These are phyloP conservation scores for Pristionchus pacificus DNA, from an alignment of 1,140 invertebrate genomes.

Conservation along the genomic window DNA sequence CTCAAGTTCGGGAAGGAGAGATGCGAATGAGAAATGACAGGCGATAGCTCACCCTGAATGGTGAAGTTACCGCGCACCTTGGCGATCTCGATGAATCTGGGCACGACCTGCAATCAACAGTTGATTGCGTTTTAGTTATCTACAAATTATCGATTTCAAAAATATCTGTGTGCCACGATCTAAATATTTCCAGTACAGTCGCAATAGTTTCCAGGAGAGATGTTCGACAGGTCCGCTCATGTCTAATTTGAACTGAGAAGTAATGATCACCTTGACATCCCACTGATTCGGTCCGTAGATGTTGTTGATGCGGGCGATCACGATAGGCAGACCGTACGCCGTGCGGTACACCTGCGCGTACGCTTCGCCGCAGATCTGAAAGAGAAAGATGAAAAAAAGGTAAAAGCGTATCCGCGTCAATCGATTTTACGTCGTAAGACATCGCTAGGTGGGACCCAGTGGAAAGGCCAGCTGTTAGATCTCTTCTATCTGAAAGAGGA, in stretches of 20 bases:
- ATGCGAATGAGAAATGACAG: no score
- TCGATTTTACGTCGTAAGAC: no score
- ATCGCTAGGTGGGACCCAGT: no score
- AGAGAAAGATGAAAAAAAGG: no score
- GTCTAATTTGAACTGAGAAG: no score
- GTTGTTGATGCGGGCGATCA: conserved; percentile 58
- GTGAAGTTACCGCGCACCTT: conserved; percentile 48
- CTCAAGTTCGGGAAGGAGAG: no score
- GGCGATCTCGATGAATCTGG: conserved; percentile 57
- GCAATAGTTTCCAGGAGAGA: neutral
- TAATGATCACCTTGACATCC: conserved; percentile 55
- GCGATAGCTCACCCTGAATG: no score
- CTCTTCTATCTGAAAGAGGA: conserved; percentile 17
- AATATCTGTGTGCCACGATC: no score
- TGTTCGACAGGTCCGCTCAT: conserved; percentile 11
- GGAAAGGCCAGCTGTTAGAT: no score
- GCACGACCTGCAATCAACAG: conserved; percentile 45
- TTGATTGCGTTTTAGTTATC: neutral
- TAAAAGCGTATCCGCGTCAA: no score
- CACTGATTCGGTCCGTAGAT: conserved; percentile 60
- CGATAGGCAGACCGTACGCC: conserved; percentile 50
- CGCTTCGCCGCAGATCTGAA: conserved; percentile 47
- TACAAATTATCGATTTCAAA: no score
- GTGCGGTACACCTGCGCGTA: conserved; percentile 44
- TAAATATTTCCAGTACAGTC: no score